Base-by-base conservation (phyloP, 2,797 vertebrate genomes). In the Rhynchotus rufescens region DNA sequence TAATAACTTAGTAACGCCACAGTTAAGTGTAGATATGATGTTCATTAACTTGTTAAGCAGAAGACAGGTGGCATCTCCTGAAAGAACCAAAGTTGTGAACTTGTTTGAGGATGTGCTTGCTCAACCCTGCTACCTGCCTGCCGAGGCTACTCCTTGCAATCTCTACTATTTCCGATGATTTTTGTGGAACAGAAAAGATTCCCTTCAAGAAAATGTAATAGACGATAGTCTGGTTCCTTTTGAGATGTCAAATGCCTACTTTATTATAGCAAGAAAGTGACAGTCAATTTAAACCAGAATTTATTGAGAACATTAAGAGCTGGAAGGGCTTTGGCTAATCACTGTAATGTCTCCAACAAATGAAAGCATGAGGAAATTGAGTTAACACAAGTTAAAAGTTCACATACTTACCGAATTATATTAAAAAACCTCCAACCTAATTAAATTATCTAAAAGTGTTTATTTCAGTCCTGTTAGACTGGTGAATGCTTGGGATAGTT, bases 341-440 rank as follows among this genome's bases (percentile, higher is more conserved):
- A 97, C 94, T 95, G 71, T 98, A 98, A 98, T 98, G 98, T 98
- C 97, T 96, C 96, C 97, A 97, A 98, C 97, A 98, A 98, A 98
- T 98, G 98, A 98, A 98, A 98, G 97, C 96, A 97, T 95, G 97
- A 98, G 98, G 98, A 98, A 98, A 98, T 98, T 98, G 97, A 98
- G 96, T 98, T 98, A 98, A 97, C 93, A 84, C 91, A 95, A 98
- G 97, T 97, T 98, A 98, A 98, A 98, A 98, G 98, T 98, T 98
- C 98, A 98, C 96, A 95, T 97, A 97, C 97, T 97, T 97, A 97
- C 69, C 69, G 94, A 98, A 98, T 98, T 97, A 96, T 97, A 97
- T 98, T 97, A 97, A 94, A 97, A 97, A 96, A 91, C 86, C 96
- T 96, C 94, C 92, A 97, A 97, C 95, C 97, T 98, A 98, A 98